Conservation (phyloP, 2,113 vertebrate genomes). For the Lipophrys pholis region DNA sequence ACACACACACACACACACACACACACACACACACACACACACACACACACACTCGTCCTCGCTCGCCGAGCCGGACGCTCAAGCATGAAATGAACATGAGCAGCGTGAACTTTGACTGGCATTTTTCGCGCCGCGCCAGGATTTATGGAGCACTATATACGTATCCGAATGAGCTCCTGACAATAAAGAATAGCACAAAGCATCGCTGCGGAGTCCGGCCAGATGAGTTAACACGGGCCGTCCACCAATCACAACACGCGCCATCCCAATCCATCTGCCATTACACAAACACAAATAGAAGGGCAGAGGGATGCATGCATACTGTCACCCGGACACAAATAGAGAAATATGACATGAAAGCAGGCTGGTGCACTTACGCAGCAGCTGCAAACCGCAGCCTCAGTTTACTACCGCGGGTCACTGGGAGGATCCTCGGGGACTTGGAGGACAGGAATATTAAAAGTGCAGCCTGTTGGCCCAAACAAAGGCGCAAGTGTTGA, state of each 20-base stretch:
- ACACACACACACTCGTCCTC: constrained; percentile 15
- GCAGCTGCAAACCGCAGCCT: constrained; percentile 32
- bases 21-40: constrained; percentile 58
- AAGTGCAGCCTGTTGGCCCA: not conserved
- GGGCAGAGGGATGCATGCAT: constrained; percentile 38
- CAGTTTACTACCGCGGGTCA: constrained; percentile 36
- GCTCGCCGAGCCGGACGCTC: constrained; percentile 66
- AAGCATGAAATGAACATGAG: constrained; percentile 84
- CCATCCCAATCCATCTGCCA: constrained; percentile 53
- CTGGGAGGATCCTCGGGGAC: constrained; percentile 17
- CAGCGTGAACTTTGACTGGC: constrained; percentile 81
- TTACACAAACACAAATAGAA: constrained; percentile 67
- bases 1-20: constrained; percentile 62
- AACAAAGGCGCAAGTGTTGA: not conserved
- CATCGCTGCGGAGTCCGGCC: constrained; percentile 43
- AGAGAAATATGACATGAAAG: constrained; percentile 61
- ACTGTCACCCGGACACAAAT: constrained; percentile 42
- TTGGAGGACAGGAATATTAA: constrained; percentile 4
- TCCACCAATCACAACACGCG: constrained; percentile 58
- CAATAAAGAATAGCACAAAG: constrained; percentile 68
- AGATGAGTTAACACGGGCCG: constrained; percentile 48
- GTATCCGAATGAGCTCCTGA: constrained; percentile 65
- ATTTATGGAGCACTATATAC: constrained; percentile 77
- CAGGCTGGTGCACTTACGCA: constrained; percentile 23
- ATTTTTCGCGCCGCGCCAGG: constrained; percentile 65